Base-by-base conservation (phyloP, 2,888 invertebrate species). In the Copidosoma aretas region DNA sequence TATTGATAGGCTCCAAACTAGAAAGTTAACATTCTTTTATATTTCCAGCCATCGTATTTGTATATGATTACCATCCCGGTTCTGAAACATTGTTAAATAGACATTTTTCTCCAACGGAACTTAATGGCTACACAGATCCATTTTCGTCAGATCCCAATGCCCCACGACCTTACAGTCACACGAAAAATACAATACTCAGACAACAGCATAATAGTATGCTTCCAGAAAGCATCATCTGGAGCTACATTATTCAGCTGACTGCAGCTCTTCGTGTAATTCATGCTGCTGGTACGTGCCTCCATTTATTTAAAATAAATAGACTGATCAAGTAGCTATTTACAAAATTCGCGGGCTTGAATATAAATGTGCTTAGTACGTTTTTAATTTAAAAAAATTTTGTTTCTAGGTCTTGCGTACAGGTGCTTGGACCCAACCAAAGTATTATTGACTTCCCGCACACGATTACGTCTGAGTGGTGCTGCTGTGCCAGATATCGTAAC, bases 51-150 rank as follows among this genome's bases (percentile, higher is more conserved):
- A 89, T 98, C 88, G 90, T 98, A 76, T 93, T 98, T 85, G 95
- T 97, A 65, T 98, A 97, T 85, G 96, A 97, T 82, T 98, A 93
- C 85, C 94, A 95, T 86, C 93, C 98, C 32, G 91, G 92, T 64
- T 93, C 95, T 67, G 93, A 93, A 81, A 97, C 97, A 0, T 84
- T 99, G 76, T 87, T 95, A 86, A 88, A 89, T 75, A 92, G 93
- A 81, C 96, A 95, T 85, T 93, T 98, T 82, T 87, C 90, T 32
- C 86, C 88, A 51, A 80, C 85, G 70, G 87, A 88, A 75, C 83
- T 88, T 68, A 90, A 90, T 80, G 91, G 91, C 68, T 91, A 90
- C 77, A 85, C 88, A 74, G 91, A 91, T 85, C 93, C 94, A 62
- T 94, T 95, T 86, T 92, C 91, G 46, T 90, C 91, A 22, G 94